These are phyloP conservation scores for Tragelaphus eurycerus DNA, from an alignment of 2,797 vertebrate genomes.

Conservation along the genomic window DNA sequence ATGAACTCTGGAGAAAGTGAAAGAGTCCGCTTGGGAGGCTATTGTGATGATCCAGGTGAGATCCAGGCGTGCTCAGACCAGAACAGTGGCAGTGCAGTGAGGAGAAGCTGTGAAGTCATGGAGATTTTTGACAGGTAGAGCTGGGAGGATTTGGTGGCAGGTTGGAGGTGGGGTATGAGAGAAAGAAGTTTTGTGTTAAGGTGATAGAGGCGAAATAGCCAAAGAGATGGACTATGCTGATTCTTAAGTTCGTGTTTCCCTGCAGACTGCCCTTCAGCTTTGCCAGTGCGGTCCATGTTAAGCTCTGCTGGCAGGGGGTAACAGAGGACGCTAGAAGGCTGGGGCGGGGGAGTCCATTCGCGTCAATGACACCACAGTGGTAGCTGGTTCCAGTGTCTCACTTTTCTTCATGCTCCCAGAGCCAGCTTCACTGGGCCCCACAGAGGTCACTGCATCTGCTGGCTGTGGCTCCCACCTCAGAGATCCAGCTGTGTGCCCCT, in stretches of 20 bases:
- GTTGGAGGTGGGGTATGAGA: neutral
- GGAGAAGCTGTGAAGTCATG: neutral
- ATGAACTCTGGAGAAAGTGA: neutral
- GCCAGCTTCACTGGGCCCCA: neutral
- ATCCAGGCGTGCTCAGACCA: neutral
- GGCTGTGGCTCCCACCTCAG: neutral
- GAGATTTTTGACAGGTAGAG: neutral
- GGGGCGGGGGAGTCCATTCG: neutral
- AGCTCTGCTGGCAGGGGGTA: neutral
- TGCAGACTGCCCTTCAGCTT: neutral
- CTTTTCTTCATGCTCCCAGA: neutral
- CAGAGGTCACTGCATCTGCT: neutral
- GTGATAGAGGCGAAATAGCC: neutral
- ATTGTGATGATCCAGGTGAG: neutral
- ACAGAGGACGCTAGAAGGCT: neutral
- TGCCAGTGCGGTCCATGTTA: neutral
- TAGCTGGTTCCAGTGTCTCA: neutral
- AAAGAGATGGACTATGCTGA: neutral
- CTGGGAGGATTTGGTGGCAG: neutral
- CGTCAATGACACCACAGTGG: no score
- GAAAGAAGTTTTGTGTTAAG: neutral
- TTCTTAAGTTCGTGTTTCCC: neutral
- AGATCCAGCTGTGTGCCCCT: neutral
- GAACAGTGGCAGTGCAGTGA: neutral
- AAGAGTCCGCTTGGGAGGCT: neutral